A percentile compares a stretch with the other conserved stretches of the same genome.
Conservation (phyloP, 2,113 vertebrate genomes). For the Anolis carolinensis region DNA sequence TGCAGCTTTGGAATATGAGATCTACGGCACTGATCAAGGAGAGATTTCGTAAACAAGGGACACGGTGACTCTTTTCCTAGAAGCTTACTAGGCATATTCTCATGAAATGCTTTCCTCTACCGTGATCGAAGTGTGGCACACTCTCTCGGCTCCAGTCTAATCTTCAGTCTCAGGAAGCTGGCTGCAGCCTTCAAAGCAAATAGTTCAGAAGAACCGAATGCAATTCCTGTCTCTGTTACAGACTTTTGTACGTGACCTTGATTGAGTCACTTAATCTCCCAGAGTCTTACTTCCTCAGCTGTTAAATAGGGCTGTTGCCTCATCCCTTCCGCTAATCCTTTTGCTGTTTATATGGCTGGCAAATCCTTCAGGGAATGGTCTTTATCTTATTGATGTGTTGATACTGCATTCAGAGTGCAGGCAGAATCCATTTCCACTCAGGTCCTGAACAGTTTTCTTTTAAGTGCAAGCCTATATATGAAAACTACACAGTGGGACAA, state of each 20-base stretch:
- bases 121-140: constrained; percentile 15
- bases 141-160: constrained; percentile 18
- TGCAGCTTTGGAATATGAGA: background rate
- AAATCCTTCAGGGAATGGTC: background rate
- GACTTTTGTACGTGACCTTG: background rate
- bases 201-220: background rate
- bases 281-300: background rate
- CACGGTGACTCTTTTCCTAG: background rate
- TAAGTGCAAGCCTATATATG: background rate
- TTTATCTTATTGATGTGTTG: background rate
- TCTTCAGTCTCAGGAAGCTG: constrained; percentile 26
- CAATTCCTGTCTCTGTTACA: background rate
- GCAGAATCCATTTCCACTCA: background rate
- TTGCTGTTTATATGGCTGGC: background rate
- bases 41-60: background rate
- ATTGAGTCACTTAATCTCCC: background rate
- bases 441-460: background rate
- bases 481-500: background rate
- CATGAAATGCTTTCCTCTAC: constrained; percentile 28
- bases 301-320: background rate
- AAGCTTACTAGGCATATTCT: constrained; percentile 16
- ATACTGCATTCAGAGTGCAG: background rate
- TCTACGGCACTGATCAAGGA: background rate
- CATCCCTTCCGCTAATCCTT: constrained; percentile 1
- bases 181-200: constrained; percentile 34